Base-by-base conservation (phyloP, 2,797 vertebrate species). In the Pangasius krempfi region DNA sequence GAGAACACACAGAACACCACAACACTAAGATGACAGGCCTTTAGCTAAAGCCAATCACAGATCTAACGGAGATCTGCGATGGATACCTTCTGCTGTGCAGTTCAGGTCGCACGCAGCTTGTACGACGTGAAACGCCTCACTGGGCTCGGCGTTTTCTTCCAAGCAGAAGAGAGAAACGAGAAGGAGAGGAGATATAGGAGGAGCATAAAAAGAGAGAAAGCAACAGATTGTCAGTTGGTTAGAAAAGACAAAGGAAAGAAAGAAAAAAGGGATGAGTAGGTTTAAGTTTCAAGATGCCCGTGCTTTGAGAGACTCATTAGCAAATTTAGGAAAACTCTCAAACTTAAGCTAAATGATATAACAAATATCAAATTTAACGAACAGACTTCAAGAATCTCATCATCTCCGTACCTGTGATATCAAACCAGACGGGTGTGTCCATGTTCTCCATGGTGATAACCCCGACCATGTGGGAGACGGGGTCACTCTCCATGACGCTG, bases 71-170 rank as follows among this genome's bases (percentile, higher is more conserved):
- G 96, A 97, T 97, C 95, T 92, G 96, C 97, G 97, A 97, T 97
- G 98, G 98, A 97, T 99, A 99, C 98, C 98, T 99, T 98, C 98
- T 97, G 98, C 98, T 96, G 98, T 98, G 98, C 98, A 99, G 98
- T 98, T 99, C 96, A 95, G 96, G 97, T 98, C 98, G 96, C 98
- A 99, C 97, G 98, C 96, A 97, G 98, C 98, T 97, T 98, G 98
- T 97, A 98, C 96, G 97, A 99, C 96, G 98, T 98, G 97, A 99
- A 99, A 99, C 94, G 96, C 96, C 95, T 99, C 97, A 97, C 97
- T 95, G 97, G 97, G 97, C 96, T 97, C 97, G 92, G 96, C 94
- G 94, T 97, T 98, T 96, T 97, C 99, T 99, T 98, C 97, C 94
- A 97, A 96, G 96, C 96, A 96, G 96, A 95, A 88, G 81, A 92